phyloP scores from a whole-genome alignment of 2,113 vertebrate species.

The Eulemur macaco region DNA sequence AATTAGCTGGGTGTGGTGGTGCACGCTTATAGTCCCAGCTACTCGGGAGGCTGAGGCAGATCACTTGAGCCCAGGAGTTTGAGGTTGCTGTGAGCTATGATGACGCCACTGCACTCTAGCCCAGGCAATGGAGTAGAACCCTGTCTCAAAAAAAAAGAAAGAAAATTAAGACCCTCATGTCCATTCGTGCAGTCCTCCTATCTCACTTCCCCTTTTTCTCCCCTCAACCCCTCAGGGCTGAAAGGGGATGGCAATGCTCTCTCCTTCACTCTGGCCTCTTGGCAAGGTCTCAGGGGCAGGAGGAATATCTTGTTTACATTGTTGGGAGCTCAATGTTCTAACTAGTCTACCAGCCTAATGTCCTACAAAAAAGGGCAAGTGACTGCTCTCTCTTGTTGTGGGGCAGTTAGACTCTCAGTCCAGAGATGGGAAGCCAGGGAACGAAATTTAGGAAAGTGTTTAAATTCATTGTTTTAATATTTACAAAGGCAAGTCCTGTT shows the following conservation, averaged over 20 bases:
- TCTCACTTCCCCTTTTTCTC: neutral
- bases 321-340: neutral
- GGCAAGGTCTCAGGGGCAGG: neutral
- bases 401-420: neutral
- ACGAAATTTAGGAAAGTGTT: neutral
- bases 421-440: neutral
- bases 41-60: no score
- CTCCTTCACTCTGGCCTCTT: neutral
- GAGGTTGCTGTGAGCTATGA: no score
- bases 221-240: neutral
- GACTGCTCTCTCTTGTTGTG: neutral
- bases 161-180: neutral
- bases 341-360: neutral
- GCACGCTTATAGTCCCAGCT: no score
- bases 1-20: no score
- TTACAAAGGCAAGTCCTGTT: conserved; percentile 23
- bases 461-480: conserved; percentile 18
- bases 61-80: no score
- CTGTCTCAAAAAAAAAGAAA: neutral
- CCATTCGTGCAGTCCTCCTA: neutral
- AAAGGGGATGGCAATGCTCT: neutral
- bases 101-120: no score
- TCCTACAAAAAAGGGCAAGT: neutral
- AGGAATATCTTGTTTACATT: neutral
- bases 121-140: no score